A percentile compares a stretch with the other conserved stretches of the same genome.
Evolutionary conservation across 2,797 vertebrate species (phyloP).

Genomic region (Periparus ater): DNA sequence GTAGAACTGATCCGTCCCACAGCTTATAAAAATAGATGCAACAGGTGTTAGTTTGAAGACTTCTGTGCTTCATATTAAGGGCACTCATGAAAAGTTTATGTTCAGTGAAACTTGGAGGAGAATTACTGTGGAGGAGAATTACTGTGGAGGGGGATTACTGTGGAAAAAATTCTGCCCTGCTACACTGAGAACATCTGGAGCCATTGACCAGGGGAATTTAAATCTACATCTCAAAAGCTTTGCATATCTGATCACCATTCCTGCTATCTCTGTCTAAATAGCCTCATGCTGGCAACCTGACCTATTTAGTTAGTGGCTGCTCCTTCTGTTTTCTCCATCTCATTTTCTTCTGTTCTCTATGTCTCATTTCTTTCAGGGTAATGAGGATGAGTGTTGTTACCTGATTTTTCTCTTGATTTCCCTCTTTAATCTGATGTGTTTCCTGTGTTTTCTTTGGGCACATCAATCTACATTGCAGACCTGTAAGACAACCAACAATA

Average conservation of each 20-base stretch:
- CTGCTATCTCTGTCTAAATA: neutral
- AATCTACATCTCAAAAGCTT: conserved; percentile 28
- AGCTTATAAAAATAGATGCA: conserved; percentile 26
- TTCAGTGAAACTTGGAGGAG: neutral
- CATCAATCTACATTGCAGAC: neutral
- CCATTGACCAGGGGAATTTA: neutral
- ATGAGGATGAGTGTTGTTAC: neutral
- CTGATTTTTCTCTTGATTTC: conserved; percentile 5
- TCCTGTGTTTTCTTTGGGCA: neutral
- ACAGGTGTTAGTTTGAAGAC: conserved; percentile 25
- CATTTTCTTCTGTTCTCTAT: neutral
- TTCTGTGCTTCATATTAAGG: neutral
- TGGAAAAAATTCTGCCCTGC: neutral
- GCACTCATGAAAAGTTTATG: conserved; percentile 12
- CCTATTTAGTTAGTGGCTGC: neutral
- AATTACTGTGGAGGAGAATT: neutral
- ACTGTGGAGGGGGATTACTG: neutral
- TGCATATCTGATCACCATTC: neutral
- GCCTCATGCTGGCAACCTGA: conserved; percentile 3
- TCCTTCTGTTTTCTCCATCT: neutral
- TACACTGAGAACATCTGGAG: neutral
- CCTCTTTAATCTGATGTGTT: neutral
- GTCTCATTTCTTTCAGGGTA: neutral
- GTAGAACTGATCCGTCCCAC: neutral
- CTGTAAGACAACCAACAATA: neutral